These are phyloP conservation scores for Anorthoa munda DNA, from an alignment of 2,888 invertebrate species.

Conservation along the genomic window DNA sequence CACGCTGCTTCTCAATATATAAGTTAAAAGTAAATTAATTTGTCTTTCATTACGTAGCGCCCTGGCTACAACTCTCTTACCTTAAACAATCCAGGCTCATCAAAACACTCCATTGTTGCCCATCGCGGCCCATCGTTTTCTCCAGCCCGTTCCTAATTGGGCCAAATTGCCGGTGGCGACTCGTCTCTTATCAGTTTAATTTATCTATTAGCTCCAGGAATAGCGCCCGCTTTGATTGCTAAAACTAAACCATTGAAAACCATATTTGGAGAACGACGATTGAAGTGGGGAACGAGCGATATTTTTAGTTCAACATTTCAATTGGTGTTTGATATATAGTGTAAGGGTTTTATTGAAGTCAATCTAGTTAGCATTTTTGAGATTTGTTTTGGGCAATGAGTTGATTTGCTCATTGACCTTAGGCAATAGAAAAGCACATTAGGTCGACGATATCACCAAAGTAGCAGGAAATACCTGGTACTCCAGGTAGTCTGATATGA, in stretches of 20 bases:
- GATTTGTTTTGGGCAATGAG: no score
- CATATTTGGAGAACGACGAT: slow-evolving; percentile 31
- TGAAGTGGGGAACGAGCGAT: slow-evolving; percentile 4
- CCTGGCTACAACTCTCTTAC: no score
- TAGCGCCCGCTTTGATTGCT: slow-evolving; percentile 71
- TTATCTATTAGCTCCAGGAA: slow-evolving; percentile 79
- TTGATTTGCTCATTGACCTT: no score
- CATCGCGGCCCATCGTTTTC: slow-evolving; percentile 34
- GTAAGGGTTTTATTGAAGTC: background rate
- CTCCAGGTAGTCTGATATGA: no score
- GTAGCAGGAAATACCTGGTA: no score
- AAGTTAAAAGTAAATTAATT: no score
- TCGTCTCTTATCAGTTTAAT: slow-evolving; percentile 80
- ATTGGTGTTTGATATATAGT: slow-evolving; percentile 16
- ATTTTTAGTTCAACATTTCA: slow-evolving; percentile 40
- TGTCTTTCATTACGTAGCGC: no score
- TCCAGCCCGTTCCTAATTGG: slow-evolving; percentile 69
- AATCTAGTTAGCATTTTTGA: background rate
- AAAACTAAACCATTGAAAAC: slow-evolving; percentile 40
- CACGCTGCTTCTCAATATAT: no score
- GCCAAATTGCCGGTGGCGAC: slow-evolving; percentile 79
- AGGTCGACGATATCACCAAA: no score
- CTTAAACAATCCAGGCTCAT: background rate
- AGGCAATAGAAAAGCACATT: no score
- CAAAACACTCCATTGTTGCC: slow-evolving; percentile 6